phyloP scores from a whole-genome alignment of 2,888 invertebrate genomes.

The Nycteola revayana region DNA sequence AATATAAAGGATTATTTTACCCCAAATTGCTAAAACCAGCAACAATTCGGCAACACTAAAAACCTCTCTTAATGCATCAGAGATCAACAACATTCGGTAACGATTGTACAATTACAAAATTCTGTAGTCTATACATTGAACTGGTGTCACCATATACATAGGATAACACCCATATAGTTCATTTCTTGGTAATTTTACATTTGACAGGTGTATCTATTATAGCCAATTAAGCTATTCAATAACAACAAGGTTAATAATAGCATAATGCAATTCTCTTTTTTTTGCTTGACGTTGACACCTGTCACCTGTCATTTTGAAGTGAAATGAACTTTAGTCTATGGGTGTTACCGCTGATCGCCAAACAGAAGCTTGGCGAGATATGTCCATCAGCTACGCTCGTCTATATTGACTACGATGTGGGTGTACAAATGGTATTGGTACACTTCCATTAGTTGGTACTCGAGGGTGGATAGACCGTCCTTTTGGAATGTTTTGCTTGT shows the following conservation, averaged over 20 bases:
- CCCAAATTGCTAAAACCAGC: too few relatives aligned
- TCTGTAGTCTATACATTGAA: conserved; percentile 17
- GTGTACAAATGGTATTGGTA: conserved; percentile 89
- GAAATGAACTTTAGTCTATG: too few relatives aligned
- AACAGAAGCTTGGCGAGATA: conserved; percentile 79
- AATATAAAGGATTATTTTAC: too few relatives aligned
- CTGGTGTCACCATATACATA: conserved; percentile 1
- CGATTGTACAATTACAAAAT: conserved; percentile 21
- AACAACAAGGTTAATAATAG: too few relatives aligned
- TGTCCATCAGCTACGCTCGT: conserved; percentile 87
- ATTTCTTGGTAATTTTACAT: too few relatives aligned
- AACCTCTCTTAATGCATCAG: conserved; percentile 17
- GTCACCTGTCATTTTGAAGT: too few relatives aligned
- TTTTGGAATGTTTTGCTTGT: conserved; percentile 91
- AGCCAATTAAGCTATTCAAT: too few relatives aligned
- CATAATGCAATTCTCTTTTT: too few relatives aligned
- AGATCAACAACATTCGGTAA: conserved; percentile 42
- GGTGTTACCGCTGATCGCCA: conserved; percentile 70
- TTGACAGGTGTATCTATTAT: too few relatives aligned
- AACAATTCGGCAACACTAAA: conserved; percentile 9
- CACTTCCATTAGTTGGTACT: conserved; percentile 87
- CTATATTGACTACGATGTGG: conserved; percentile 90
- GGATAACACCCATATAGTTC: too few relatives aligned
- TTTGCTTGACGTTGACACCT: too few relatives aligned
- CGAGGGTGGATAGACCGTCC: conserved; percentile 93